Percentiles rank a stretch among this genome's conserved stretches.
phyloP scores from a whole-genome alignment of 1,140 invertebrate species.

The Platyura marginata region DNA sequence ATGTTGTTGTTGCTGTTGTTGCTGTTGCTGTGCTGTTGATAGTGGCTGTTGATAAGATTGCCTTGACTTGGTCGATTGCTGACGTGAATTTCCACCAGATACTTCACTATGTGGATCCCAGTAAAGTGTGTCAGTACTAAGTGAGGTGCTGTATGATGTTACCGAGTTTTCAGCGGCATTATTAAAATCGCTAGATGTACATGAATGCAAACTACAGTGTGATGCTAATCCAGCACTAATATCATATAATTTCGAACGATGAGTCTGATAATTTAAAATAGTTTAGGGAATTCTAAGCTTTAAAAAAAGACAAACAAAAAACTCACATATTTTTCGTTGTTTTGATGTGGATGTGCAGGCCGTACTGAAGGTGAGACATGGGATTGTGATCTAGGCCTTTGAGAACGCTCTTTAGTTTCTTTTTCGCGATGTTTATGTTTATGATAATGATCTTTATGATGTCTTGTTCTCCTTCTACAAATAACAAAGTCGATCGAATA shows the following conservation, averaged over 20 bases:
- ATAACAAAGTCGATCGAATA: background rate
- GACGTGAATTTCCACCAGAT: slow-evolving; percentile 10
- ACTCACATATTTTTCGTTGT: slow-evolving; percentile 1
- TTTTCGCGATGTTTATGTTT: slow-evolving; percentile 27
- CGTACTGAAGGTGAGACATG: slow-evolving; percentile 17
- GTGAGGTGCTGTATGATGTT: slow-evolving; percentile 60
- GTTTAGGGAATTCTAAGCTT: background rate
- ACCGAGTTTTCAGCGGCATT: slow-evolving; percentile 40
- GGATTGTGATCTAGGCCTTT: slow-evolving; percentile 24
- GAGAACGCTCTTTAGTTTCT: slow-evolving; percentile 13
- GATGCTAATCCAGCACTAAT: slow-evolving; percentile 44
- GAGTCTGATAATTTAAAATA: background rate
- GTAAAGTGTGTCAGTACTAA: slow-evolving; percentile 67
- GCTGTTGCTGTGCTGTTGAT: slow-evolving; percentile 17
- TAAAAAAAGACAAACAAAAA: background rate
- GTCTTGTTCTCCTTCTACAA: background rate
- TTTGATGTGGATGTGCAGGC: slow-evolving; percentile 5
- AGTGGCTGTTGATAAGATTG: slow-evolving; percentile 21
- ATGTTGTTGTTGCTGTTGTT: slow-evolving; percentile 19
- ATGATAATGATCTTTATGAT: slow-evolving; percentile 41
- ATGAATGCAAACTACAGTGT: slow-evolving; percentile 62
- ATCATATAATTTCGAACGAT: slow-evolving; percentile 26
- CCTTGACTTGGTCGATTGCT: slow-evolving; percentile 21
- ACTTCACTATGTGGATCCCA: slow-evolving; percentile 44
- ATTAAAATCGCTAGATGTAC: slow-evolving; percentile 53